These are phyloP conservation scores for Pseudorasbora parva DNA, from an alignment of 2,113 vertebrate genomes.

Conservation along the genomic window DNA sequence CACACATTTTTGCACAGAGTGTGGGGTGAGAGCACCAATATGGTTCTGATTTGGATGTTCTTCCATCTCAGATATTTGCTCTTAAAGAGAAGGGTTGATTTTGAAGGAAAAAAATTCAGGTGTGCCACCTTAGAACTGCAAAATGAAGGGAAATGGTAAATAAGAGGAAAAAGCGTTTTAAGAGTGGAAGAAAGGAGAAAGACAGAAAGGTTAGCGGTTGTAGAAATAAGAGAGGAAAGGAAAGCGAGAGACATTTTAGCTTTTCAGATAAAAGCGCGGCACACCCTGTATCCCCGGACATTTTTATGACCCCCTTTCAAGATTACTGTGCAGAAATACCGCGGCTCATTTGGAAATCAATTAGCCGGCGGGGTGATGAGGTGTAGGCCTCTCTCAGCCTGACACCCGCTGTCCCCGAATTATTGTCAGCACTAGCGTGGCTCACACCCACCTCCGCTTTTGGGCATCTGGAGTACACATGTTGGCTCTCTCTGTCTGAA, in stretches of 20 bases:
- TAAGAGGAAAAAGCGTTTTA: not conserved
- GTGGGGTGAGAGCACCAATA: conserved; percentile 69
- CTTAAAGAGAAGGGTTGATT: not conserved
- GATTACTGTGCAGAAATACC: conserved; percentile 91
- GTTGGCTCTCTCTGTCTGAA: conserved; percentile 67
- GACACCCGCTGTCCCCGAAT: conserved; percentile 89
- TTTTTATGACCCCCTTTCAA: conserved; percentile 92
- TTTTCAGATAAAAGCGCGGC: conserved; percentile 87
- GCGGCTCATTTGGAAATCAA: conserved; percentile 93
- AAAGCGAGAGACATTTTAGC: conserved; percentile 62
- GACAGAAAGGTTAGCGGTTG: conserved; percentile 28
- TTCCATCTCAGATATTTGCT: conserved; percentile 28
- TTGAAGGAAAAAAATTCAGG: conserved; percentile 76
- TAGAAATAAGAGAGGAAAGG: conserved; percentile 22
- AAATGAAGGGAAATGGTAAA: conserved; percentile 50
- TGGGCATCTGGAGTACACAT: conserved; percentile 88
- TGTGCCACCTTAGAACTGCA: conserved; percentile 84
- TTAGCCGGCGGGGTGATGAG: conserved; percentile 90
- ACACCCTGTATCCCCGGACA: conserved; percentile 85
- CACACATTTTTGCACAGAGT: not conserved
- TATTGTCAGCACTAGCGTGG: conserved; percentile 82
- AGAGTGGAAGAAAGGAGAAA: conserved; percentile 3
- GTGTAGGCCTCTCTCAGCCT: conserved; percentile 87
- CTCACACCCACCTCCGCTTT: conserved; percentile 68
- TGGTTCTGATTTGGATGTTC: conserved; percentile 88